Percentiles rank a stretch among this genome's conserved stretches.
phyloP scores from a whole-genome alignment of 92 coral and sea anemone genomes.

The Epizoanthus fatuus region DNA sequence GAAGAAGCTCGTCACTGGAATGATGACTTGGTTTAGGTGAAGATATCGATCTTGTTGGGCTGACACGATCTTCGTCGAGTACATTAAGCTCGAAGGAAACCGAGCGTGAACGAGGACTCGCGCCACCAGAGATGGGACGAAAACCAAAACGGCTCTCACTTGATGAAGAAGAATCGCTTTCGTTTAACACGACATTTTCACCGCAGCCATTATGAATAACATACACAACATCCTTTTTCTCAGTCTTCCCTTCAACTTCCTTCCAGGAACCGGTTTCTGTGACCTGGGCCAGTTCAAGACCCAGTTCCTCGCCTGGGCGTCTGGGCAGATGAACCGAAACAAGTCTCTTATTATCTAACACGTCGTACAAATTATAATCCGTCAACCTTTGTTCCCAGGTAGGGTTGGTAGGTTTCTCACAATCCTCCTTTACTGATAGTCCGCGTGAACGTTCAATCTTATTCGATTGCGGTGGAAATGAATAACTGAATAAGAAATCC shows the following conservation, averaged over 20 bases:
- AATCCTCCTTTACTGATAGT: not conserved
- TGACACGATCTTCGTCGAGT: not conserved
- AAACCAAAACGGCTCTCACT: constrained; percentile 7
- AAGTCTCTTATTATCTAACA: constrained; percentile 66
- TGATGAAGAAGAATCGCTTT: constrained; percentile 8
- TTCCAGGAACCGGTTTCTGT: constrained; percentile 72
- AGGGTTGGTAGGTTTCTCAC: not conserved
- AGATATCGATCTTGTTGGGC: not conserved
- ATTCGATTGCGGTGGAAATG: constrained; percentile 1
- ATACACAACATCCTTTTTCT: constrained; percentile 70
- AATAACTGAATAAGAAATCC: not conserved
- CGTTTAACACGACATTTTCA: constrained; percentile 68
- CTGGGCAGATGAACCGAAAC: constrained; percentile 57
- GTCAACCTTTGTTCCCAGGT: not conserved
- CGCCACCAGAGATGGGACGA: constrained; percentile 15
- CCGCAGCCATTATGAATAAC: constrained; percentile 81
- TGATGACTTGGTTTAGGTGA: not conserved
- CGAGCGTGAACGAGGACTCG: constrained; percentile 26
- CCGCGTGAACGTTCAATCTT: not conserved
- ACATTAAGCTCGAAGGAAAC: constrained; percentile 53
- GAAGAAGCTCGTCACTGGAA: constrained; percentile 38
- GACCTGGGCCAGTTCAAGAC: constrained; percentile 87
- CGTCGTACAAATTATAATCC: constrained; percentile 40
- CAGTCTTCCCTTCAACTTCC: constrained; percentile 18
- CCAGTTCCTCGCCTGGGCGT: constrained; percentile 76